Evolutionary conservation across 2,888 invertebrate species (phyloP).

Genomic region (Xiphydria camelus): DNA sequence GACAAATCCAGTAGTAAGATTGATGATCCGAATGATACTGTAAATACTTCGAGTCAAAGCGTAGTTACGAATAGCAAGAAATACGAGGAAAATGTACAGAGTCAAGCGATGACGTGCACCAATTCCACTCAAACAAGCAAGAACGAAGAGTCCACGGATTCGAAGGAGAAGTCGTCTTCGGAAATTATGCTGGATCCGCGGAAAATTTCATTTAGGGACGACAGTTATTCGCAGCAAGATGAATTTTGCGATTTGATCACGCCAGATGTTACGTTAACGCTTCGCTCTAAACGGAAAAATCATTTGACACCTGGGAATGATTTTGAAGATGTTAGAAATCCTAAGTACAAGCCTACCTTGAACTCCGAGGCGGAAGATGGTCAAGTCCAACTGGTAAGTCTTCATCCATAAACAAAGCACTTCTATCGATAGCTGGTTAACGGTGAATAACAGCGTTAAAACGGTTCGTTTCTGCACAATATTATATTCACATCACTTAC

Average conservation of each 20-base stretch:
- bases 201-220: constrained; percentile 51
- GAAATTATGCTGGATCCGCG: constrained; percentile 44
- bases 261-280: constrained; percentile 47
- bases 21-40: constrained; percentile 28
- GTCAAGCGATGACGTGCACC: too few species aligned
- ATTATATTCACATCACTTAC: too few species aligned
- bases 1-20: constrained; percentile 19
- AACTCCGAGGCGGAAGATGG: constrained; percentile 18
- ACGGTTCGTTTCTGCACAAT: too few species aligned
- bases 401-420: too few species aligned
- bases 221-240: constrained; percentile 41
- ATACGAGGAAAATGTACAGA: constrained; percentile 22
- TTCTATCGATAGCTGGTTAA: too few species aligned
- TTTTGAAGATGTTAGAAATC: constrained; percentile 11
- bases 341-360: constrained; percentile 13
- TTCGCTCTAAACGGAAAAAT: constrained; percentile 42
- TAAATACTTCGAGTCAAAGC: constrained; percentile 22
- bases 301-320: constrained; percentile 24
- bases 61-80: constrained; percentile 15
- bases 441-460: too few species aligned
- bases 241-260: constrained; percentile 50
- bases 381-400: constrained; percentile 34
- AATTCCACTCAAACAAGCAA: constrained; percentile 7
- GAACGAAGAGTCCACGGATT: constrained; percentile 31
- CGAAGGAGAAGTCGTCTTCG: constrained; percentile 32